phyloP scores from a whole-genome alignment of 1,140 invertebrate species.

The Neodiprion pinetum region DNA sequence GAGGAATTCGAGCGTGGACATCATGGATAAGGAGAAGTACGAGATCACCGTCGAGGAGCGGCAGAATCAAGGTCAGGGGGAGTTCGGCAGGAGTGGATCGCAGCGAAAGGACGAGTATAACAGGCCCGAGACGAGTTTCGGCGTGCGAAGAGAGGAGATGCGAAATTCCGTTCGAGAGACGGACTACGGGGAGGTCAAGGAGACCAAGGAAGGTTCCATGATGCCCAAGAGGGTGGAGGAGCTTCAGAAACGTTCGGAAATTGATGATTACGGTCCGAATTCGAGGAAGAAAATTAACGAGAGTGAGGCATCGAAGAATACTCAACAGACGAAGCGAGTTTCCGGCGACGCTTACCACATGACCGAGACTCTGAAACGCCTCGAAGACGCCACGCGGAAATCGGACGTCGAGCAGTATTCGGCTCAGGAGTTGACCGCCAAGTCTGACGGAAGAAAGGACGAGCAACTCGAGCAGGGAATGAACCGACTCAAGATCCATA shows the following conservation, averaged over 20 bases:
- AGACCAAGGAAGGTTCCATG: constrained; percentile 22
- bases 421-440: constrained; percentile 27
- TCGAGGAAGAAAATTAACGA: constrained; percentile 38
- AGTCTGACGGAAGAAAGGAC: constrained; percentile 48
- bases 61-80: constrained; percentile 34
- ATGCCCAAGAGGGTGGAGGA: constrained; percentile 49
- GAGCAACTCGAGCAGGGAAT: constrained; percentile 53
- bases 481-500: constrained; percentile 59
- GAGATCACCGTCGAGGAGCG: constrained; percentile 56
- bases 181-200: constrained; percentile 20
- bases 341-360: not conserved
- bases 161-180: constrained; percentile 46
- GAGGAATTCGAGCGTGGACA: constrained; percentile 31
- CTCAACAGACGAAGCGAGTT: not conserved
- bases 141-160: constrained; percentile 46
- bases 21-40: constrained; percentile 50
- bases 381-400: not conserved
- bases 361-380: not conserved
- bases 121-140: constrained; percentile 53
- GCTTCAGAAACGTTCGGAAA: constrained; percentile 40
- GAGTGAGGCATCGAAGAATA: constrained; percentile 1
- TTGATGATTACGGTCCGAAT: constrained; percentile 32
- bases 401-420: not conserved
- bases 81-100: constrained; percentile 44
- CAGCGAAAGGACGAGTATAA: constrained; percentile 51